A percentile compares a stretch with the other conserved stretches of the same genome.
Evolutionary conservation across 2,888 invertebrate genomes (phyloP).

Genomic region (Galeopsomyia nigrocyanea): DNA sequence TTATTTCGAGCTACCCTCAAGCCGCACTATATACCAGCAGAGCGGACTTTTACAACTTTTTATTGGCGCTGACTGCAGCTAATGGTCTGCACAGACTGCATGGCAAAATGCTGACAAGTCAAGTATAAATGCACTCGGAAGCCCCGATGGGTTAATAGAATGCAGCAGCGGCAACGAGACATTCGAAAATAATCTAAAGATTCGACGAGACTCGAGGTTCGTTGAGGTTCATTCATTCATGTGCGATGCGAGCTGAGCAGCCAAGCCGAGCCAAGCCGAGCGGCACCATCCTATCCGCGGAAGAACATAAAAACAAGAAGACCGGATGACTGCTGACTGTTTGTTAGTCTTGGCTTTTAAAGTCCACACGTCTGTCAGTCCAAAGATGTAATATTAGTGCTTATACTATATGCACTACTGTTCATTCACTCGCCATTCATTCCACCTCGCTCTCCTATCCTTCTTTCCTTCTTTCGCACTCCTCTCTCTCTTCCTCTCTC

Average conservation of each 20-base stretch:
- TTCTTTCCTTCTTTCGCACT: conserved; percentile 15
- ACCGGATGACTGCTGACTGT: conserved; percentile 69
- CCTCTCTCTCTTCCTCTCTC: not conserved
- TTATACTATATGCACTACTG: conserved; percentile 60
- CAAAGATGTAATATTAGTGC: conserved; percentile 69
- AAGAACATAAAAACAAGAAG: conserved; percentile 68
- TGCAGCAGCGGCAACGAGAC: conserved; percentile 23
- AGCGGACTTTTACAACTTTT: conserved; percentile 39
- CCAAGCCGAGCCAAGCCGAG: not conserved
- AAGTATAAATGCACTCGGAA: too few relatives aligned
- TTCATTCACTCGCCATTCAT: conserved; percentile 55
- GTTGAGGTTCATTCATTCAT: not conserved
- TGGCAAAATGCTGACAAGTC: too few relatives aligned
- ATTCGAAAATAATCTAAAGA: conserved; percentile 45
- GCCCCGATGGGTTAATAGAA: conserved; percentile 7
- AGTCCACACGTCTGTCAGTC: conserved; percentile 69
- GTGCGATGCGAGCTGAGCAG: not conserved
- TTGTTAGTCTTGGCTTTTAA: conserved; percentile 69
- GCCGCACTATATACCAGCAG: not conserved
- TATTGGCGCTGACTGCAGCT: not conserved
- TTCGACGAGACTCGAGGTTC: conserved; percentile 29
- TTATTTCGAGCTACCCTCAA: conserved; percentile 57
- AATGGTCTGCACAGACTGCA: too few relatives aligned
- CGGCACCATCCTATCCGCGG: conserved; percentile 57
- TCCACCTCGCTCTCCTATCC: conserved; percentile 60